phyloP scores from a whole-genome alignment of 2,888 invertebrate genomes.

The Cactoblastis cactorum region DNA sequence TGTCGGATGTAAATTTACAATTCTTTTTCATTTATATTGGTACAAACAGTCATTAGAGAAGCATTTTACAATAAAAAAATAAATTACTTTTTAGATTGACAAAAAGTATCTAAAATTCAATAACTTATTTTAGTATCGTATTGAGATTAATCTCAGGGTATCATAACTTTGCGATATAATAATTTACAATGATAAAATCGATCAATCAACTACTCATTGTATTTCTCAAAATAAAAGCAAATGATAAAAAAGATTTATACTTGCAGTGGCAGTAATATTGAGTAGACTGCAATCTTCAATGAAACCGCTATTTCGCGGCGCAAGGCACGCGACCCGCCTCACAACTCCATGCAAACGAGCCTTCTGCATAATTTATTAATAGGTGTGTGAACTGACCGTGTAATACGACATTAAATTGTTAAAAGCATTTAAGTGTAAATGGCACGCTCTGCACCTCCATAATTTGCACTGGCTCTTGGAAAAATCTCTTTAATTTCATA shows the following conservation, averaged over 20 bases:
- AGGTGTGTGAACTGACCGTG: constrained; percentile 34
- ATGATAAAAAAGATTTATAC: not conserved
- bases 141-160: too few relatives aligned
- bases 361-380: constrained; percentile 43
- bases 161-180: too few relatives aligned
- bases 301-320: constrained; percentile 10
- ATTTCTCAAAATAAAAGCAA: not conserved
- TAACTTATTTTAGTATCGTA: too few relatives aligned
- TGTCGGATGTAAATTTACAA: not conserved
- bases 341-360: constrained; percentile 27
- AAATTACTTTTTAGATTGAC: too few relatives aligned
- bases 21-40: too few relatives aligned
- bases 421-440: constrained; percentile 10
- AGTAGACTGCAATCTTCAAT: constrained; percentile 7
- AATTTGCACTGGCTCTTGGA: constrained; percentile 22
- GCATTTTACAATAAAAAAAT: too few relatives aligned
- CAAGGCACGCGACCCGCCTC: constrained; percentile 18
- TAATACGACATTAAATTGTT: constrained; percentile 25
- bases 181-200: not conserved
- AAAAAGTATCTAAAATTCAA: too few relatives aligned
- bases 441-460: constrained; percentile 13
- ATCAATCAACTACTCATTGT: not conserved
- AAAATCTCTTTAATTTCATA: constrained; percentile 6
- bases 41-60: too few relatives aligned
- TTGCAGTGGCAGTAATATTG: not conserved